Evolutionary conservation across 2,888 invertebrate species (phyloP).

Genomic region (Andrena dorsata): DNA sequence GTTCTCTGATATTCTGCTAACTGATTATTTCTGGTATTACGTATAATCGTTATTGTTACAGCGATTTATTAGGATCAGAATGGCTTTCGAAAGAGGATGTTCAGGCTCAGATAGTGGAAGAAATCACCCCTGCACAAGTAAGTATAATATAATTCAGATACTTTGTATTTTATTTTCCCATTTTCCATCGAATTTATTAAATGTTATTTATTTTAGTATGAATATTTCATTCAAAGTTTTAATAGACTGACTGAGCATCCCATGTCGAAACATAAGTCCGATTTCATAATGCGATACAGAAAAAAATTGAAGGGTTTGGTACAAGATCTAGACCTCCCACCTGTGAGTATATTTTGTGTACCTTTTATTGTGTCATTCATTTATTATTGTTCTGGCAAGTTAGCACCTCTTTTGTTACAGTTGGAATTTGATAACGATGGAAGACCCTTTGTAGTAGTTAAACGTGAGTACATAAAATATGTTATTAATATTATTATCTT

Average conservation of each 20-base stretch:
- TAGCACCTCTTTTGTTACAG: conserved; percentile 80
- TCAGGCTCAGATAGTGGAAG: conserved; percentile 89
- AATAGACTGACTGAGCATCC: conserved; percentile 90
- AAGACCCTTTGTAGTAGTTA: conserved; percentile 87
- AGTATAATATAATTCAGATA: conserved; percentile 54
- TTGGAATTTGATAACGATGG: conserved; percentile 90
- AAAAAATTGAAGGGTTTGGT: conserved; percentile 87
- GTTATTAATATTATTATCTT: conserved; percentile 1
- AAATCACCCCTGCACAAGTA: conserved; percentile 88
- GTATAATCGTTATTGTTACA: conserved; percentile 77
- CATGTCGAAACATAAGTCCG: conserved; percentile 89
- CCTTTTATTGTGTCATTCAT: background rate
- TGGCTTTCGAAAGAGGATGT: conserved; percentile 90
- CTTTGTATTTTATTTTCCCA: conserved; percentile 28
- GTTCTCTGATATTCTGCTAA: background rate
- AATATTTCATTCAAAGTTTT: conserved; percentile 90
- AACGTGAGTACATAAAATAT: conserved; percentile 64
- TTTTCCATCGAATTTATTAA: background rate
- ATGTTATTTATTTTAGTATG: conserved; percentile 86
- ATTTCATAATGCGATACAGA: conserved; percentile 91
- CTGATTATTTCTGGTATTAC: conserved; percentile 13
- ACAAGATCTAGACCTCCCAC: conserved; percentile 88
- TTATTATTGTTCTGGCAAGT: conserved; percentile 2
- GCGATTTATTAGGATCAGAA: conserved; percentile 86
- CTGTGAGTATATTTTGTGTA: conserved; percentile 78